Evolutionary conservation across 2,797 vertebrate genomes (phyloP), one percentile per base, ranked within the genome.

Genomic region (Anguilla anguilla): DNA sequence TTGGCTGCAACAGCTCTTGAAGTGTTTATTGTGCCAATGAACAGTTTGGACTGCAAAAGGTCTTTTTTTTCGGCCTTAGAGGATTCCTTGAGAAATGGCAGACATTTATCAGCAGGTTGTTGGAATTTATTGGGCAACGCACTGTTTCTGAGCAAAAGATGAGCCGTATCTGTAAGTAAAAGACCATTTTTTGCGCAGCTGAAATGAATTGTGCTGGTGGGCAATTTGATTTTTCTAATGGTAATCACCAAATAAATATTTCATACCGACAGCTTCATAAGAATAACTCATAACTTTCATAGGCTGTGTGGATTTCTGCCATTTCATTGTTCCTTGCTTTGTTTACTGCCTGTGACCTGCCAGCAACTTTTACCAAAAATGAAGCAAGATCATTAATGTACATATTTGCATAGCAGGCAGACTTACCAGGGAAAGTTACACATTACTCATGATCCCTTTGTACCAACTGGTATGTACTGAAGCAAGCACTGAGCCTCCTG

Each of bases 11-110:
- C 22, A 51, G 46, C 46, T n/a, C 74, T 51, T 49, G 46, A 49
- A 82, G 22, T 82, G 79, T 82, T 49, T 82, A 82, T 82, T 46
- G 79, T 82, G 43, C 46, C 79, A 46, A 46, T 49, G 46, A 82
- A n/a, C 79, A 82, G 19, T 49, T 49, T 46, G 39, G 11, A 39
- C 74, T 77, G 72, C 13, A 15, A 43, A 19, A 77, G 72, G 13
- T 43, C 31, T 57, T 13, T 59, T 46, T 79, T 79, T 79, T 79
- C 3, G 74, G 74, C 74, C 74, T 79, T 6, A 0, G 74, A 79
- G 74, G 74, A 22, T 79, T 79, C 39, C 39, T 79, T 22, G 35
- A 46, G 19, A 82, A 82, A 82, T 51, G 46, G 46, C 79, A 49
- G 79, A 82, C 43, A 82, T 82, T 11, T 51, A 46, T 79, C 39